Conservation (phyloP, 2,888 invertebrate species). For the Listrodromus nycthemerus region DNA sequence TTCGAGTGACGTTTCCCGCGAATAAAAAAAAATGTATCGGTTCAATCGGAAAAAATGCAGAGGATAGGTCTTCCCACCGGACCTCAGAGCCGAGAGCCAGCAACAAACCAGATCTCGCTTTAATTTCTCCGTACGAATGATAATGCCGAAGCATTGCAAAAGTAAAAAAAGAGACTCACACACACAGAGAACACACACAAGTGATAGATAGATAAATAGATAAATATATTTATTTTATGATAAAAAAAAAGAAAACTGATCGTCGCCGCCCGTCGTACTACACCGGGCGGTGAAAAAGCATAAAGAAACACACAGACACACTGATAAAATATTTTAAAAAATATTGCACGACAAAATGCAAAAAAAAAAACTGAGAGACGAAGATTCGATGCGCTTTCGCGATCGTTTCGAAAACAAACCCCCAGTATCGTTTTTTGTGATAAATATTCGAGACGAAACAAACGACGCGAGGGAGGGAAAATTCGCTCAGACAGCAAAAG, state of each 20-base stretch:
- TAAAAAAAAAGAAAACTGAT: slow-evolving; percentile 59
- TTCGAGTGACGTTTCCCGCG: not conserved
- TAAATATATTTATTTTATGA: slow-evolving; percentile 68
- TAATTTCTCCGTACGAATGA: slow-evolving; percentile 50
- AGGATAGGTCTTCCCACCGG: not conserved
- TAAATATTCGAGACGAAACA: slow-evolving; percentile 63
- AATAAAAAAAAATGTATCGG: not conserved
- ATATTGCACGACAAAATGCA: slow-evolving; percentile 37
- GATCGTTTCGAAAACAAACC: slow-evolving; percentile 34
- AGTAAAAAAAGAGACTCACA: slow-evolving; percentile 32
- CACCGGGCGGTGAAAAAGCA: slow-evolving; percentile 59
- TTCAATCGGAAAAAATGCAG: not conserved
- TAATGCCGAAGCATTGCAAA: slow-evolving; percentile 20
- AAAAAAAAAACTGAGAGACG: slow-evolving; percentile 23
- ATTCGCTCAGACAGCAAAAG: not conserved
- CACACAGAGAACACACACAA: slow-evolving; percentile 46
- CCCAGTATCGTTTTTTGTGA: slow-evolving; percentile 78
- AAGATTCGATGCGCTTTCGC: slow-evolving; percentile 12
- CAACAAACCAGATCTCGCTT: slow-evolving; percentile 41
- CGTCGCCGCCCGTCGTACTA: slow-evolving; percentile 66
- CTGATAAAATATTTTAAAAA: not conserved
- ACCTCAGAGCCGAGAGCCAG: not conserved
- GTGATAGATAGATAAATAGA: slow-evolving; percentile 67
- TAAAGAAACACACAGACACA: slow-evolving; percentile 35
- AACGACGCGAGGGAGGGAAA: not conserved